Evolutionary conservation across 1,140 invertebrate species (phyloP).

Genomic region (Diplogasteroides magnus): DNA sequence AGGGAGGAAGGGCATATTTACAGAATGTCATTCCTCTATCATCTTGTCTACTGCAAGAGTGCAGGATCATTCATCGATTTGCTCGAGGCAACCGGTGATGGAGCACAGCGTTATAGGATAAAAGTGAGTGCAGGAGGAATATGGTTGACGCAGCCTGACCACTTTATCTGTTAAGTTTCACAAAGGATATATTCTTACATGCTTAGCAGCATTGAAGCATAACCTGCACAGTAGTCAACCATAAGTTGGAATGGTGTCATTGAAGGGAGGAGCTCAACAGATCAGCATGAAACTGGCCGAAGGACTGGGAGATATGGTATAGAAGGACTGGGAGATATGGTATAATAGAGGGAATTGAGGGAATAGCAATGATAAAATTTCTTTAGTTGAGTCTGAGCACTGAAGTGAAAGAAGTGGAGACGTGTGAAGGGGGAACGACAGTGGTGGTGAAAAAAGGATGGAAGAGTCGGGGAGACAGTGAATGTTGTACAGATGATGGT

Average conservation of each 20-base stretch:
- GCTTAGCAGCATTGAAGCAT: too few species aligned
- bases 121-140: too few species aligned
- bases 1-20: too few species aligned
- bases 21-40: conserved; percentile 21
- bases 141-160: too few species aligned
- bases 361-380: too few species aligned
- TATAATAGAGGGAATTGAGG: too few species aligned
- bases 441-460: neutral
- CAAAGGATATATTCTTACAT: too few species aligned
- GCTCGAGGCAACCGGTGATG: conserved; percentile 12
- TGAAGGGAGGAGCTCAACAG: conserved; percentile 29
- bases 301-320: conserved; percentile 11
- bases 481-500: neutral
- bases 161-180: too few species aligned
- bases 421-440: neutral
- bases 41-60: conserved; percentile 16
- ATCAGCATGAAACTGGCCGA: conserved; percentile 5
- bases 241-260: neutral
- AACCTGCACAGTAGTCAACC: too few species aligned
- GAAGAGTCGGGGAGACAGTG: too few species aligned
- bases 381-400: conserved; percentile 12
- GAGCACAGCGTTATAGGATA: conserved; percentile 22
- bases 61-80: conserved; percentile 20
- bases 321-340: too few species aligned
- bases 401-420: conserved; percentile 6